These are phyloP conservation scores for Pseudorhiza aurosa DNA, from an alignment of 30 jellyfish, hydroid and myxozoan species.

Conservation along the genomic window DNA sequence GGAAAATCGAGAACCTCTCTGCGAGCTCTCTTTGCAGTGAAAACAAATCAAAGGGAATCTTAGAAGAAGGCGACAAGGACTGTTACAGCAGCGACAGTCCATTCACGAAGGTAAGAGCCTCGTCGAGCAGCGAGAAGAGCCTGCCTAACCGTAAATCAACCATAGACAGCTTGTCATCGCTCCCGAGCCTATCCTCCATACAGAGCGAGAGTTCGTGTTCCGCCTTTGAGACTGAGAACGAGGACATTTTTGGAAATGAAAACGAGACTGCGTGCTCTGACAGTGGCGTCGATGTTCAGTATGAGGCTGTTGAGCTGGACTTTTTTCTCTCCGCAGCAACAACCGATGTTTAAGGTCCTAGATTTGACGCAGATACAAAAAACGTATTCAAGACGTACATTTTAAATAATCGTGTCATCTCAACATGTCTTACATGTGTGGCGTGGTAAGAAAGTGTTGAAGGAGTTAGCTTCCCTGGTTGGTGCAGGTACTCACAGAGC, in stretches of 20 bases:
- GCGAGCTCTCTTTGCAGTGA: not conserved
- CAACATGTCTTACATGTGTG: no score
- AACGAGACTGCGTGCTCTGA: conserved; percentile 25
- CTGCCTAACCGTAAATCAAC: conserved; percentile 25
- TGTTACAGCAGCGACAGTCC: not conserved
- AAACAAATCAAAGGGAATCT: not conserved
- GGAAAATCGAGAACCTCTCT: conserved; percentile 7
- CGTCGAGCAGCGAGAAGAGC: not conserved
- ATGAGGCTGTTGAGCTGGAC: not conserved
- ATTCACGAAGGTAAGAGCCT: not conserved
- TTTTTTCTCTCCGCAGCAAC: conserved; percentile 27
- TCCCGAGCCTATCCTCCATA: conserved; percentile 38
- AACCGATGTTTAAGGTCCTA: not conserved
- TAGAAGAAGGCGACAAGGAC: conserved; percentile 14
- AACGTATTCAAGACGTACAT: not conserved
- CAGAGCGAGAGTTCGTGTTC: conserved; percentile 37
- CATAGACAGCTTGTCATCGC: conserved; percentile 36
- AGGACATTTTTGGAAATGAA: conserved; percentile 13
- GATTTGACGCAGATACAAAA: not conserved
- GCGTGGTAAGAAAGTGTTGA: no score
- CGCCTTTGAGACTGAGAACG: conserved; percentile 27
- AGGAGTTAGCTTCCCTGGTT: no score
- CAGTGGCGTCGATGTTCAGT: conserved; percentile 32
- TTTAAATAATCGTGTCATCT: no score
- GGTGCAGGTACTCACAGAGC: no score